Evolutionary conservation across 2,797 vertebrate genomes (phyloP).

Genomic region (Falco rusticolus): DNA sequence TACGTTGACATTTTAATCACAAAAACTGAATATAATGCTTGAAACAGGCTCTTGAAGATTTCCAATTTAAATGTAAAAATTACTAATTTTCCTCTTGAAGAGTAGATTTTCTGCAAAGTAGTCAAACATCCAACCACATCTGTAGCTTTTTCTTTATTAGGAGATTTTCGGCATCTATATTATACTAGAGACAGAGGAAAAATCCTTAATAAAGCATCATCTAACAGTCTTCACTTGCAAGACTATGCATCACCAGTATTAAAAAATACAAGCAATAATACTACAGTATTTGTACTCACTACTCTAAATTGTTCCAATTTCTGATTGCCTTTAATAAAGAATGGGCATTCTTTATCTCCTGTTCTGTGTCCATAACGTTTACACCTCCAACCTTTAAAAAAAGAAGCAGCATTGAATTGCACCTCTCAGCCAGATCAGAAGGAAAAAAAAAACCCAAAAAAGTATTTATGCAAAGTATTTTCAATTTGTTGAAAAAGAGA

Average conservation of each 20-base stretch:
- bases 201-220: slow-evolving; percentile 18
- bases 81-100: slow-evolving; percentile 6
- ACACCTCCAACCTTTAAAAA: slow-evolving; percentile 90
- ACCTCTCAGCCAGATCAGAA: background rate
- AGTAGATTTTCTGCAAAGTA: slow-evolving; percentile 47
- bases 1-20: slow-evolving; percentile 4
- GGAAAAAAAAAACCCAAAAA: background rate
- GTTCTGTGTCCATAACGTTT: slow-evolving; percentile 95
- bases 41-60: slow-evolving; percentile 21
- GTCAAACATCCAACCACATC: slow-evolving; percentile 49
- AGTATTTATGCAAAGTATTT: background rate
- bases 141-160: slow-evolving; percentile 45
- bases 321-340: slow-evolving; percentile 98
- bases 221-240: slow-evolving; percentile 20
- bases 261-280: background rate
- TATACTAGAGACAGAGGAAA: slow-evolving; percentile 43
- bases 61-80: slow-evolving; percentile 19
- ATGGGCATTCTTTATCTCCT: slow-evolving; percentile 92
- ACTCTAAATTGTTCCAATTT: slow-evolving; percentile 97
- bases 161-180: slow-evolving; percentile 25
- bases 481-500: background rate
- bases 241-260: background rate
- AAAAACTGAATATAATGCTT: background rate
- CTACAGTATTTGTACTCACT: slow-evolving; percentile 80
- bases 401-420: slow-evolving; percentile 2